A percentile compares a stretch with the other conserved stretches of the same genome.
Conservation (phyloP, 2,888 invertebrate genomes). For the Cryptocheilus praepositus region DNA sequence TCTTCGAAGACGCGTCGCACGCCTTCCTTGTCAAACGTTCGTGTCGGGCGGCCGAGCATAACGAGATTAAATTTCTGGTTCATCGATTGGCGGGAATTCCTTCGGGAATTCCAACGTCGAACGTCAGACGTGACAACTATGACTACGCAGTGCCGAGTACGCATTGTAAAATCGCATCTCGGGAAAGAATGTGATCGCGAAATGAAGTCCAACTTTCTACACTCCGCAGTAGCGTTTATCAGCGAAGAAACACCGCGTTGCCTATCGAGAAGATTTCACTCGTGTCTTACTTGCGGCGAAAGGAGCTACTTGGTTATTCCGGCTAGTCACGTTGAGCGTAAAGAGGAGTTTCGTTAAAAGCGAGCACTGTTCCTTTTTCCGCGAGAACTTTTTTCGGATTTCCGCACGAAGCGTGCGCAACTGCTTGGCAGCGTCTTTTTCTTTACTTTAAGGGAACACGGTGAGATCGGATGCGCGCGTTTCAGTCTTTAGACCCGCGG, state of each 20-base stretch:
- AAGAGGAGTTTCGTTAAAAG: constrained; percentile 17
- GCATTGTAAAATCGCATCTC: no score
- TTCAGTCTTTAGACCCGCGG: no score
- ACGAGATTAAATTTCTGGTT: constrained; percentile 32
- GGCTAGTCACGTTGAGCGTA: not conserved
- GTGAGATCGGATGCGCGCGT: no score
- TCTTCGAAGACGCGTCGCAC: not conserved
- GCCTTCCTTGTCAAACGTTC: constrained; percentile 15
- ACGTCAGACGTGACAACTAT: no score
- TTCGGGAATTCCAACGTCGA: constrained; percentile 20
- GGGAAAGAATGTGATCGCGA: no score
- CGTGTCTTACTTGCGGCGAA: no score
- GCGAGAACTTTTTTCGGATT: not conserved
- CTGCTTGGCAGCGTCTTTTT: not conserved
- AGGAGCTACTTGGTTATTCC: not conserved
- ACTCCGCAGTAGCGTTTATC: no score
- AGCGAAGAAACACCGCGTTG: no score
- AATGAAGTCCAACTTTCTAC: no score
- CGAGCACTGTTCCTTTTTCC: constrained; percentile 4
- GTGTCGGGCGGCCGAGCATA: constrained; percentile 17
- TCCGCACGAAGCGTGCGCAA: not conserved
- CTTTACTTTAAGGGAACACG: not conserved
- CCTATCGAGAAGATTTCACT: no score
- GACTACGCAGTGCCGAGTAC: no score
- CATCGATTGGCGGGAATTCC: constrained; percentile 33